Conservation (phyloP, 2,797 vertebrate species). For the Peromyscus nudipes region DNA sequence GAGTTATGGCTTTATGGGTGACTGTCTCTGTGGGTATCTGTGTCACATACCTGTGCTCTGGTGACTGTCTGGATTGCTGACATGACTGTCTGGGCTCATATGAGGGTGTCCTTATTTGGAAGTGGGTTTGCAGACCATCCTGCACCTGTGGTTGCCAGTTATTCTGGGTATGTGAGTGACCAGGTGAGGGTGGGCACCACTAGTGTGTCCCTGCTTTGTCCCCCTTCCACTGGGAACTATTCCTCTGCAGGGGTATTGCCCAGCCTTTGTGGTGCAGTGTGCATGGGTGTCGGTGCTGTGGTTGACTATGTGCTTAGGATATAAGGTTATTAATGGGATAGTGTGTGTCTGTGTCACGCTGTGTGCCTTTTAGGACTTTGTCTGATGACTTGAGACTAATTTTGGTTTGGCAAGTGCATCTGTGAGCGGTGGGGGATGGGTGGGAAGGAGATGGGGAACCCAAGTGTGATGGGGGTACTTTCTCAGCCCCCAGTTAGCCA, state of each 20-base stretch:
- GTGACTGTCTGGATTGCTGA: neutral
- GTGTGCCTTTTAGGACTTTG: neutral
- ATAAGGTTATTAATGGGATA: neutral
- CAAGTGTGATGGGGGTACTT: neutral
- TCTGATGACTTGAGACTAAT: neutral
- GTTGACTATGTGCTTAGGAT: neutral
- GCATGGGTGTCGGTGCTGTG: neutral
- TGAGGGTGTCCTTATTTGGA: neutral
- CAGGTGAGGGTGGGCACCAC: neutral
- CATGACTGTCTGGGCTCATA: neutral
- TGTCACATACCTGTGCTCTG: neutral
- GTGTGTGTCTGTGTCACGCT: neutral
- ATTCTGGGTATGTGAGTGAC: neutral
- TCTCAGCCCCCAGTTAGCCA: slow-evolving; percentile 27
- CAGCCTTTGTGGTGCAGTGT: neutral
- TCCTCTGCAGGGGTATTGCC: neutral
- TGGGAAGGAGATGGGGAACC: neutral
- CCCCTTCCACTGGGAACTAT: neutral
- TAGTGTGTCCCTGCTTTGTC: neutral
- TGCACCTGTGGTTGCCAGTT: neutral
- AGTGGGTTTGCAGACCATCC: neutral
- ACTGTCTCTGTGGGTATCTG: neutral
- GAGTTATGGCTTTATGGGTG: neutral
- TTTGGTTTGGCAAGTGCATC: neutral
- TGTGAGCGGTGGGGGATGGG: neutral